phyloP scores from a whole-genome alignment of 2,797 vertebrate genomes.

The Dermochelys coriacea region DNA sequence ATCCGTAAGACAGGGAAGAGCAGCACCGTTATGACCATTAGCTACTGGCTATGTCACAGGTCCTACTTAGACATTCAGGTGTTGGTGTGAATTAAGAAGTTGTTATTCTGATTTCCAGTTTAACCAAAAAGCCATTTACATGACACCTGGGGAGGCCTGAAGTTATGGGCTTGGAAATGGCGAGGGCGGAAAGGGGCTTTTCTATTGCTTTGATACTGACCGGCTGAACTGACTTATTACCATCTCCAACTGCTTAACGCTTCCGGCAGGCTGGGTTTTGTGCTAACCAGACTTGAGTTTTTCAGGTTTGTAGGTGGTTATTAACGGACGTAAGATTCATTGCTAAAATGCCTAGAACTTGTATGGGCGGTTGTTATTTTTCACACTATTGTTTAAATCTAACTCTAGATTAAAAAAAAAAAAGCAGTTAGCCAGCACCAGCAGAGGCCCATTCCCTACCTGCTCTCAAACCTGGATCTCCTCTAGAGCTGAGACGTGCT shows the following conservation, averaged over 20 bases:
- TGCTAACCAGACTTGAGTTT: neutral
- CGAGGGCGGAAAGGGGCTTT: neutral
- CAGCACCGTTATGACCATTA: neutral
- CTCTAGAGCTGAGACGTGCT: neutral
- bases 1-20: no score
- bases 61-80: fast-evolving
- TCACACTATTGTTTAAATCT: neutral
- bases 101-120: neutral
- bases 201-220: neutral
- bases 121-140: neutral
- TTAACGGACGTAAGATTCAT: neutral
- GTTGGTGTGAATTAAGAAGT: no score
- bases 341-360: neutral
- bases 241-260: neutral
- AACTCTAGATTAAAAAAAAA: neutral
- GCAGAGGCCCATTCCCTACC: neutral
- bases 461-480: neutral
- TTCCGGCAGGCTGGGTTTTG: neutral
- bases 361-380: neutral
- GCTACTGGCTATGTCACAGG: no score
- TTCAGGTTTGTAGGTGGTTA: neutral
- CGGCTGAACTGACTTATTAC: neutral
- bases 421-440: no score
- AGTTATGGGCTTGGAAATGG: neutral
- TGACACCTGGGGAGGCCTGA: neutral